A percentile compares a stretch with the other conserved stretches of the same genome.
phyloP scores from a whole-genome alignment of 2,113 vertebrate species.

The Piaya cayana region DNA sequence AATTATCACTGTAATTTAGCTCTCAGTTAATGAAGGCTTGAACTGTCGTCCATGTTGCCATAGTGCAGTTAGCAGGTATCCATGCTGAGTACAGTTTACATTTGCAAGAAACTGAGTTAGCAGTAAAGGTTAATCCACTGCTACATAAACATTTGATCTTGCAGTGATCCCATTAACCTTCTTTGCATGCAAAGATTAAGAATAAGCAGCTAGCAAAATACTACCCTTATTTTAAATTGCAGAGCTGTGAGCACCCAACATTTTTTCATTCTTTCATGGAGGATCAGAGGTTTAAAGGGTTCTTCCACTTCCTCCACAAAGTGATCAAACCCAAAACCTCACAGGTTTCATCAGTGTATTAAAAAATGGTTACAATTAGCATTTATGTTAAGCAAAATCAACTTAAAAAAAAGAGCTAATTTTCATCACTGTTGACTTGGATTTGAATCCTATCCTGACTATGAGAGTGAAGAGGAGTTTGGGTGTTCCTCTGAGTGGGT shows the following conservation, averaged over 20 bases:
- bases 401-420: background rate
- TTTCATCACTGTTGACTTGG: background rate
- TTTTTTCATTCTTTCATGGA: background rate
- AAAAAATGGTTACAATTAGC: background rate
- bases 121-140: slow-evolving; percentile 64
- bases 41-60: slow-evolving; percentile 4
- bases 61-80: background rate
- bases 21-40: slow-evolving; percentile 46
- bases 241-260: background rate
- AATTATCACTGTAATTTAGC: slow-evolving; percentile 43
- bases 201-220: slow-evolving; percentile 18
- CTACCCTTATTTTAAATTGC: slow-evolving; percentile 18
- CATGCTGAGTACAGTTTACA: slow-evolving; percentile 15
- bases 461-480: background rate
- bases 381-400: background rate
- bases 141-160: slow-evolving; percentile 55
- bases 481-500: background rate
- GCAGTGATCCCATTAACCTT: slow-evolving; percentile 68
- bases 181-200: background rate
- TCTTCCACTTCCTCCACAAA: background rate
- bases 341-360: background rate
- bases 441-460: background rate
- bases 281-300: background rate
- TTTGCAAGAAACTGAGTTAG: background rate
- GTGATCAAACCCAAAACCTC: background rate